Base-by-base conservation (phyloP, 2,797 vertebrate species). In the Pseudopleuronectes americanus region DNA sequence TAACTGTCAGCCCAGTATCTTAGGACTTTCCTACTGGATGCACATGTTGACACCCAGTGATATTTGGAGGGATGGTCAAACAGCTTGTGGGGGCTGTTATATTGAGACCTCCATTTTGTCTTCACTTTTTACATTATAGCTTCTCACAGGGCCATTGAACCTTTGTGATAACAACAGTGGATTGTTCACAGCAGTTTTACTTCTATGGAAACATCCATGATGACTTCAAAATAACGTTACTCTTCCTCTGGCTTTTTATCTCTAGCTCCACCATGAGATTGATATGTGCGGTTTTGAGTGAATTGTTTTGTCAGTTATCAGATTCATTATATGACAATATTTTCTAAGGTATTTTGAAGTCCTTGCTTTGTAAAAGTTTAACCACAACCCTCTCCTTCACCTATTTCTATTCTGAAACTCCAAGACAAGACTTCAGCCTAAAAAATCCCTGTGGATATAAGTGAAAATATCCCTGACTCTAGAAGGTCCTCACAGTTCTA, bases 131-230 rank as follows among this genome's bases (percentile, higher is more conserved):
- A 74, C 79, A 52, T 65, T 38, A 66, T 58, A 71, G 51, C 38
- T 76, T 83, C 36, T 75, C 69, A 81, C 76, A n/a, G 79, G 78
- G 60, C 66, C 71, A 79, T 80, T 79, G 77, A 76, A 57, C 75
- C 26, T 66, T 56, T 58, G 72, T 81, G 83, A 88, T 81, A 85
- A 77, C 70, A 67, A 67, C 63, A 78, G 36, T 51, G 48, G 75
- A 76, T 76, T 47, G 33, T 58, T 41, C 36, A 58, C 36, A 41
- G 36, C 36, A n/a, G 36, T 41, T 58, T 22, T 22, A 23, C 5
- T 22, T 33, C 12, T 21, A 41, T 21, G n/a, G 21, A 36, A 57
- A 36, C 10, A 36, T 57, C 14, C 14, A 38, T 23, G 56, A 57
- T 16, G 33, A 38, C n/a, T 38, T 6, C 6, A 0, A 21, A 22